These are phyloP conservation scores for Barnardius zonarius DNA, from an alignment of 2,113 vertebrate genomes.

Conservation along the genomic window DNA sequence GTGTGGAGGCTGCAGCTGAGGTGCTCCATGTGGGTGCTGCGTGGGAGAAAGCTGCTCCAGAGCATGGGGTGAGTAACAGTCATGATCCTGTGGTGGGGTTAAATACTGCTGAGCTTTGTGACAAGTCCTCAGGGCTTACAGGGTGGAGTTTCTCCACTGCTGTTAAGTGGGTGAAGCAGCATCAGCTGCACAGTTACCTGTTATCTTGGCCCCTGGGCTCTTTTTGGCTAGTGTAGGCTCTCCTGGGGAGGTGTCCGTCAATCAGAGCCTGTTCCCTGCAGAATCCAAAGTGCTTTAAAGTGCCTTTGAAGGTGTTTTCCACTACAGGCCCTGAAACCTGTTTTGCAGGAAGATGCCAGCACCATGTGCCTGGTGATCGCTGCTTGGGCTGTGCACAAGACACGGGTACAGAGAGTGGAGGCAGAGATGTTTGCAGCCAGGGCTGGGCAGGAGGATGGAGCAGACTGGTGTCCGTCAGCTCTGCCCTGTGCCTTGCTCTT, in stretches of 20 bases:
- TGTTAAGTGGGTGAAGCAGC: fast-evolving
- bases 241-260: not conserved
- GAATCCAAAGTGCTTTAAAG: not conserved
- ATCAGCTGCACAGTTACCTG: not conserved
- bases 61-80: fast-evolving
- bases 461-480: not conserved
- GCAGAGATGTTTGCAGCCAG: not conserved
- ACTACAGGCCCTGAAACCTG: not conserved
- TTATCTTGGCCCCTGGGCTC: not conserved
- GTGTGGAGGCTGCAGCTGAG: not conserved
- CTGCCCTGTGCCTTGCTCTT: not conserved
- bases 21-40: not conserved
- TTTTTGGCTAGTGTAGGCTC: fast-evolving
- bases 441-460: not conserved
- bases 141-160: not conserved
- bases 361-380: not conserved
- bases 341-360: not conserved
- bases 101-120: fast-evolving
- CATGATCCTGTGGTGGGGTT: not conserved
- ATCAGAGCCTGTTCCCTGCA: not conserved
- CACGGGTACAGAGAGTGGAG: too few species aligned
- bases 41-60: not conserved
- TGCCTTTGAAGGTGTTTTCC: not conserved
- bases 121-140: not conserved
- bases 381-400: not conserved